These are phyloP conservation scores for Gastracanthus pulcherrimus DNA, from an alignment of 2,888 invertebrate species.

Conservation along the genomic window DNA sequence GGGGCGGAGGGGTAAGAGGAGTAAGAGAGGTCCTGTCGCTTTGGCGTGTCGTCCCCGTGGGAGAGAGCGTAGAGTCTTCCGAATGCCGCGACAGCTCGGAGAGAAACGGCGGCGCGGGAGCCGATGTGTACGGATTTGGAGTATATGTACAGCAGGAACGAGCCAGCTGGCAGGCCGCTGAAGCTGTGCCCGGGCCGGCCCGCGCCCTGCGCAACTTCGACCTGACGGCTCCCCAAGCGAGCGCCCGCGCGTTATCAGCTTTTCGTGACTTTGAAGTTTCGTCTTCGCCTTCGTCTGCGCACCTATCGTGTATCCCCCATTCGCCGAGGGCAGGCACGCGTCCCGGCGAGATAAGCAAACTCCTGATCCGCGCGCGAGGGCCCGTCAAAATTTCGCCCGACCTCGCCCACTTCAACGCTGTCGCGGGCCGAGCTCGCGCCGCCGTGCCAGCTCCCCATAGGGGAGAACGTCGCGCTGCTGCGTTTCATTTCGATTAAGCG, in stretches of 20 bases:
- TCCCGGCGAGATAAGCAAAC: neutral
- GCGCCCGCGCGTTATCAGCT: slow-evolving; percentile 61
- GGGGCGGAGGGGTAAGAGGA: neutral
- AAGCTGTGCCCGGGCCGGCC: too few relatives aligned
- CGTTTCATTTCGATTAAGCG: neutral
- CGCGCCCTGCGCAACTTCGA: neutral
- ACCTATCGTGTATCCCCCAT: neutral
- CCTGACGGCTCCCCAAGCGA: slow-evolving; percentile 59
- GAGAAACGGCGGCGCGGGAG: neutral
- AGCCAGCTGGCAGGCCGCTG: neutral
- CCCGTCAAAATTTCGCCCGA: neutral
- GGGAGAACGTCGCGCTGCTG: neutral
- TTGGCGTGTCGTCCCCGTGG: neutral
- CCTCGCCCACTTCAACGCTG: neutral
- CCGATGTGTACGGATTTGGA: neutral
- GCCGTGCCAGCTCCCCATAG: neutral
- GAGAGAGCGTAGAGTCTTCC: neutral
- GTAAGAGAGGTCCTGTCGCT: neutral
- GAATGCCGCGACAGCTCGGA: neutral
- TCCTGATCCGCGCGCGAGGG: neutral
- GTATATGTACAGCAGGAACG: neutral
- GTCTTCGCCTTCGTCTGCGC: slow-evolving; percentile 38
- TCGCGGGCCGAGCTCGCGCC: neutral
- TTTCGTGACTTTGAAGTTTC: slow-evolving; percentile 58
- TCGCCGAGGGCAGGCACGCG: neutral